Base-by-base conservation (phyloP, 2,113 vertebrate species). In the Mormyrus iriodes region DNA sequence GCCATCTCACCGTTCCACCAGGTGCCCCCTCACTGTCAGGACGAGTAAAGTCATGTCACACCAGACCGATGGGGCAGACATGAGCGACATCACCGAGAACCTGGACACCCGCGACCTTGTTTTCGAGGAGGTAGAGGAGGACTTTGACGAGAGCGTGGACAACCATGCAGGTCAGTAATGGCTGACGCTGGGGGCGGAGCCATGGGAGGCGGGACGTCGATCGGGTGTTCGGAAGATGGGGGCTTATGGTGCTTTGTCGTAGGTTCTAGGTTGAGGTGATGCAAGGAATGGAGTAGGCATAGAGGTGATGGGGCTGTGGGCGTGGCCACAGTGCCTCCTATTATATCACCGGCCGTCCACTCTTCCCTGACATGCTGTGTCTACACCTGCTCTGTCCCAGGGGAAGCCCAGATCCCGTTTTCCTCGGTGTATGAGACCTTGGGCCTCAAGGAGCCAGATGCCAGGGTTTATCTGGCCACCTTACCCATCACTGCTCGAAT, bases 51-150 rank as follows among this genome's bases (percentile, higher is more conserved):
- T 88, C 92, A 98, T 97, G 97, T 95, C 96, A 55, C 93, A 94
- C 88, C 95, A 93, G 90, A 92, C 73, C 0, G 93, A 93, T 55
- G 96, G 95, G 27, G 93, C 93, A 46, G 97, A 98, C 93, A 98
- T 99, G 97, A 97, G 95, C 49, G 96, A 97, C 42, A 92, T 98
- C 1, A 97, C 98, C 9, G 98, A 98, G 93, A 98, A 95, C 91
- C 94, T 99, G 90, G 98, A 99, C 91, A 95, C 97, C 10, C 95
- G 96, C 88, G 98, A 99, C 89, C 96, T 99, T 89, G 97, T 97
- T 90, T 86, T 96, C 0, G 96, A 95, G 1, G 98, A 98, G 0
- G 98, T 96, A 35, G 97, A 99, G 44, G 98, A 99, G 0, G 98
- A 99, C 35, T 92, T 91, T 0, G 97, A 95, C 0, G 8, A 9